These are phyloP conservation scores for Diabrotica undecimpunctata DNA, from an alignment of 1,140 invertebrate species.

Conservation along the genomic window DNA sequence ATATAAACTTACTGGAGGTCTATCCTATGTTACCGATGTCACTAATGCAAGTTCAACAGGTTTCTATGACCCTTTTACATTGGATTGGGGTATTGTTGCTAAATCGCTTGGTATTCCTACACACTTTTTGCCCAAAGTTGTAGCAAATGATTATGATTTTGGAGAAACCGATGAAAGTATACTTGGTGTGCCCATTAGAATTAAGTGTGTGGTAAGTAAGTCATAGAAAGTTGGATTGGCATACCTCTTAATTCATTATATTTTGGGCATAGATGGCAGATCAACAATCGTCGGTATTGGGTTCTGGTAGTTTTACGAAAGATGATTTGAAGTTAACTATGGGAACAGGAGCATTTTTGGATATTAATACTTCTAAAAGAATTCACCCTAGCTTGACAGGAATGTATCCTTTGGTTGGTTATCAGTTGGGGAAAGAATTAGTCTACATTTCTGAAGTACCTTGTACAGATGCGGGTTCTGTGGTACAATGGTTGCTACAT, in stretches of 20 bases:
- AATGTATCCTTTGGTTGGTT: constrained; percentile 88
- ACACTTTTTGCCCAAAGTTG: constrained; percentile 74
- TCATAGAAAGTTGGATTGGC: neutral
- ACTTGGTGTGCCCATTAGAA: constrained; percentile 74
- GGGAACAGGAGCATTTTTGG: constrained; percentile 91
- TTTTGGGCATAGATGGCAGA: constrained; percentile 58
- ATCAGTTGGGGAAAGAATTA: constrained; percentile 70
- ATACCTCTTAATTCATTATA: neutral
- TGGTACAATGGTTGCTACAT: constrained; percentile 81
- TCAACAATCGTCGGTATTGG: constrained; percentile 87
- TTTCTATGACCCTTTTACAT: constrained; percentile 87
- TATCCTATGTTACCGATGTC: constrained; percentile 77
- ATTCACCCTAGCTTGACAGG: constrained; percentile 76
- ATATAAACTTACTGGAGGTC: constrained; percentile 63
- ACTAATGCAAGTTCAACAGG: constrained; percentile 88
- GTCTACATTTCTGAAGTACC: constrained; percentile 80
- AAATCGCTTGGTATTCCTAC: constrained; percentile 68
- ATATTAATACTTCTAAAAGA: constrained; percentile 77
- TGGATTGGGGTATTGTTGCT: constrained; percentile 76
- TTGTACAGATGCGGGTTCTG: constrained; percentile 80
- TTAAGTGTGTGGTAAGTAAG: constrained; percentile 65
- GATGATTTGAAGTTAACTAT: constrained; percentile 90
- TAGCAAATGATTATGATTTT: constrained; percentile 73
- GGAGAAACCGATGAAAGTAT: constrained; percentile 61
- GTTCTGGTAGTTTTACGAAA: constrained; percentile 76